Percentiles rank a stretch among this genome's conserved stretches.
Evolutionary conservation across 2,888 invertebrate genomes (phyloP).

Genomic region (Phaedon cochleariae): DNA sequence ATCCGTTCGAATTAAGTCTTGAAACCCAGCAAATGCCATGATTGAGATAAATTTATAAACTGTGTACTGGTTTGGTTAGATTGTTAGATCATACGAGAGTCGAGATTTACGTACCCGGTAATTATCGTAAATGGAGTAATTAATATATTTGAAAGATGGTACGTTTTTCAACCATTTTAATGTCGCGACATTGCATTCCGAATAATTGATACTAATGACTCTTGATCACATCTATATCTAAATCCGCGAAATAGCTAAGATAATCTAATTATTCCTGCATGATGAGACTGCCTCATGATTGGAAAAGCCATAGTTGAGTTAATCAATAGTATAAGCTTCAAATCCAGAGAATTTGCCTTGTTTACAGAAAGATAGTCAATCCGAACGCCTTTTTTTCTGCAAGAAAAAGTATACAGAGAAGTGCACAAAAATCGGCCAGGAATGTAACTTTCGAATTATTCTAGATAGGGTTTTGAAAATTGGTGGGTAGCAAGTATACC

Average conservation of each 20-base stretch:
- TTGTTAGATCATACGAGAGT: conserved; percentile 1
- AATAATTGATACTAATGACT: conserved; percentile 1
- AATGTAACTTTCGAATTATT: no score
- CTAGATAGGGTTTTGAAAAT: no score
- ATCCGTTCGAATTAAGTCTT: conserved; percentile 14
- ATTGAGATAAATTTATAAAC: conserved; percentile 16
- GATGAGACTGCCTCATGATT: no score
- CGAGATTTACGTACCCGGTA: conserved; percentile 4
- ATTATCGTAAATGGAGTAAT: not conserved
- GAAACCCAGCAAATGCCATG: conserved; percentile 8
- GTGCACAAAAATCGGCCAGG: no score
- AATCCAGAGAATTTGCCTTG: no score
- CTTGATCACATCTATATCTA: not conserved
- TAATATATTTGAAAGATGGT: not conserved
- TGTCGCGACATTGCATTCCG: not conserved
- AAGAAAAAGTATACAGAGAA: no score
- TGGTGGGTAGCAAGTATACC: no score
- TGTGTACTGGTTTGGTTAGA: conserved; percentile 4
- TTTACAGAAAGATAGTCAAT: no score
- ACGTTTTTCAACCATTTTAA: not conserved
- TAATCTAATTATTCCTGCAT: not conserved
- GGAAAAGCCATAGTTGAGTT: no score
- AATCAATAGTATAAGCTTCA: no score
- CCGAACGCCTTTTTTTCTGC: no score
- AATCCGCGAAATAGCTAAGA: not conserved